These are phyloP conservation scores for Drosophila austrosaltans DNA, from an alignment of 2,888 invertebrate genomes.

Conservation along the genomic window DNA sequence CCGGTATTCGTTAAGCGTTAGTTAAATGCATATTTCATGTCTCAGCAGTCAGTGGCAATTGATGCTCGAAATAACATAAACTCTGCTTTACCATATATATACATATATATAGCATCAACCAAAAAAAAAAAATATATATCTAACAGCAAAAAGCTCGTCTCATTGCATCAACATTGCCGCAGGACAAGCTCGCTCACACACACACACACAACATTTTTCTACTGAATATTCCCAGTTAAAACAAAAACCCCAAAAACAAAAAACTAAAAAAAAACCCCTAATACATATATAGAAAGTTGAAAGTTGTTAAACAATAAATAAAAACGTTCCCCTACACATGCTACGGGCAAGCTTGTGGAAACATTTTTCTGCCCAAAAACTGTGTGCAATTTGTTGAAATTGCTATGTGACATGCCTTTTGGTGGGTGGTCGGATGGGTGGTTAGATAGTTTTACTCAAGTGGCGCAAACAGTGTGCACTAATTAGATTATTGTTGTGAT, in stretches of 20 bases:
- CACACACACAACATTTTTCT: constrained; percentile 1
- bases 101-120: background rate
- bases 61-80: constrained; percentile 4
- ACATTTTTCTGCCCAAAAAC: constrained; percentile 16
- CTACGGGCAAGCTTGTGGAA: constrained; percentile 5
- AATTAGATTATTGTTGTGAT: constrained; percentile 15
- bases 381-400: constrained; percentile 20
- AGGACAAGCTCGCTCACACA: background rate
- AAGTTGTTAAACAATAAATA: constrained; percentile 21
- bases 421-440: background rate
- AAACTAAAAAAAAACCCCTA: background rate
- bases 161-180: constrained; percentile 12
- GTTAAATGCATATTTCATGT: constrained; percentile 11
- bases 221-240: constrained; percentile 5
- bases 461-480: constrained; percentile 7
- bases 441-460: constrained; percentile 1
- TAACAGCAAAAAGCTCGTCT: constrained; percentile 4
- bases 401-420: constrained; percentile 20
- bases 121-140: background rate
- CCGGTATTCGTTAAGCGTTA: background rate
- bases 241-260: background rate
- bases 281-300: constrained; percentile 4
- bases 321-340: constrained; percentile 12
- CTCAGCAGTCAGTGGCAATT: constrained; percentile 1
- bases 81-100: background rate